phyloP scores from a whole-genome alignment of 2,888 invertebrate species.

The Hydropsyche betteni region DNA sequence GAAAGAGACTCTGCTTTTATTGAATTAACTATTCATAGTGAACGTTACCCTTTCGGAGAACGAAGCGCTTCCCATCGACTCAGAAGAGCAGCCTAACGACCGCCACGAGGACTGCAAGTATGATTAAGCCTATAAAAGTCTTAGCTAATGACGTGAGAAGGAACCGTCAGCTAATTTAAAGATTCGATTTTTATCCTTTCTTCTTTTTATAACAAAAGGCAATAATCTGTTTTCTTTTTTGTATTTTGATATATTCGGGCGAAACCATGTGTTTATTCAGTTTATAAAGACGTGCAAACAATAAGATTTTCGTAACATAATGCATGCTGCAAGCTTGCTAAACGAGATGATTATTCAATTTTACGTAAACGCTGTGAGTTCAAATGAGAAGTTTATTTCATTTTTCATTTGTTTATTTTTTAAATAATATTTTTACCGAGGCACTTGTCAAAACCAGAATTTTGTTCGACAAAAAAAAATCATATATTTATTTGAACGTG shows the following conservation, averaged over 20 bases:
- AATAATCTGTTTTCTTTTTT: too few relatives aligned
- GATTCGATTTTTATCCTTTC: constrained; percentile 41
- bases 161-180: constrained; percentile 47
- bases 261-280: too few relatives aligned
- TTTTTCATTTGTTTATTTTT: constrained; percentile 31
- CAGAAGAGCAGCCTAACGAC: constrained; percentile 37
- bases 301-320: neutral
- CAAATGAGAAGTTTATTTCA: constrained; percentile 30
- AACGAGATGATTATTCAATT: constrained; percentile 32
- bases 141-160: constrained; percentile 47
- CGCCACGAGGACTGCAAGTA: constrained; percentile 43
- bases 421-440: neutral
- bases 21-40: constrained; percentile 25
- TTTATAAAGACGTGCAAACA: neutral
- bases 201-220: constrained; percentile 17
- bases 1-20: constrained; percentile 5
- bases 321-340: too few relatives aligned
- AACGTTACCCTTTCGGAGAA: constrained; percentile 5
- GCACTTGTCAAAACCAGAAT: constrained; percentile 34
- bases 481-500: neutral
- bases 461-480: constrained; percentile 8
- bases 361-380: constrained; percentile 16
- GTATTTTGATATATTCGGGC: too few relatives aligned
- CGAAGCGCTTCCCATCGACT: neutral
- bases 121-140: constrained; percentile 49